phyloP scores from a whole-genome alignment of 2,797 vertebrate genomes.

The Aratinga solstitialis region DNA sequence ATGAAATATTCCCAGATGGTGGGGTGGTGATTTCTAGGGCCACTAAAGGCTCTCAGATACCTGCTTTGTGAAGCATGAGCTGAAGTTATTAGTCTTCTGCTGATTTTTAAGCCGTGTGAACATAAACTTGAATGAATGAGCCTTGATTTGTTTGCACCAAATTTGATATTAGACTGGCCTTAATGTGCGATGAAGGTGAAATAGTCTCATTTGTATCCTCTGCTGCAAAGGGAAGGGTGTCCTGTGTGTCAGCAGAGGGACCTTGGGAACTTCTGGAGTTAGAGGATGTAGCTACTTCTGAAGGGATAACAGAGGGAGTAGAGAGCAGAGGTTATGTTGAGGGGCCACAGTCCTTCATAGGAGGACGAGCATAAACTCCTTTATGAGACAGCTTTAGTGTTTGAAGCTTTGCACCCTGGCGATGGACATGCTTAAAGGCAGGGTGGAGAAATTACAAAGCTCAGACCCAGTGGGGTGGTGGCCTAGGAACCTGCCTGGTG shows the following conservation, averaged over 20 bases:
- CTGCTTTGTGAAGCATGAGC: not conserved
- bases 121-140: not conserved
- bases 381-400: not conserved
- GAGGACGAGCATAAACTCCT: not conserved
- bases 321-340: not conserved
- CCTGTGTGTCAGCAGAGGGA: not conserved
- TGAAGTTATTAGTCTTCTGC: not conserved
- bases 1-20: not conserved
- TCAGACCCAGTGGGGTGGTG: rapidly evolving
- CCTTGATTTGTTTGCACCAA: not conserved
- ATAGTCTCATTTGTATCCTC: not conserved
- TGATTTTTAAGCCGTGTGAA: not conserved
- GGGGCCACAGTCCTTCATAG: not conserved
- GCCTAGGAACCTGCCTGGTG: not conserved
- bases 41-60: not conserved
- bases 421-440: not conserved
- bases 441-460: not conserved
- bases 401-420: not conserved
- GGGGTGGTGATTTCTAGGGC: not conserved
- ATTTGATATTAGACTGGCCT: not conserved
- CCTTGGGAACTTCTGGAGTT: not conserved
- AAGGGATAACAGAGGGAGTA: not conserved
- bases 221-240: not conserved
- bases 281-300: not conserved
- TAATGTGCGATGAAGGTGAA: not conserved